Percentiles rank a stretch among this genome's conserved stretches.
Conservation (phyloP, 2,888 invertebrate species). For the Liposcelis brunnea region DNA sequence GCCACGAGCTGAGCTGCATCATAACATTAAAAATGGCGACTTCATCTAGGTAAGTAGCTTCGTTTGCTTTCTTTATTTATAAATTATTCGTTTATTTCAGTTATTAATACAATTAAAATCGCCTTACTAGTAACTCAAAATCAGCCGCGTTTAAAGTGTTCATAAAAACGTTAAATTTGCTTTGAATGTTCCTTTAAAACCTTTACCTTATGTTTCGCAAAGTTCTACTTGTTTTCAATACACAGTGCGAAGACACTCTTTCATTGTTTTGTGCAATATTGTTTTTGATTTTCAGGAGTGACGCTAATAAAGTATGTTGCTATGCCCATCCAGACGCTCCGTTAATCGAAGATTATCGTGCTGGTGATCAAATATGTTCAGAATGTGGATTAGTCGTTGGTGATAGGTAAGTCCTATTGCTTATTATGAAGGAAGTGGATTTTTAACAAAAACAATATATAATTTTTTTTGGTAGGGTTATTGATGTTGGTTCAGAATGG, state of each 20-base stretch:
- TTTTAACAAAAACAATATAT: conserved; percentile 23
- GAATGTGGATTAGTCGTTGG: conserved; percentile 99
- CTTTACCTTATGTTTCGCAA: too few species aligned
- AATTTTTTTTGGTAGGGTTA: conserved; percentile 71
- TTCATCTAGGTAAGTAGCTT: conserved; percentile 12
- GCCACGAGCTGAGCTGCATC: too few species aligned
- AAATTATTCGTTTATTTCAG: too few species aligned
- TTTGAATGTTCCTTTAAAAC: too few species aligned
- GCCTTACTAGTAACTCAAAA: too few species aligned
- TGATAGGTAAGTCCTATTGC: conserved; percentile 68
- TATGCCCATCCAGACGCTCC: conserved; percentile 90
- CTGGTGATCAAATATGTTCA: conserved; percentile 97
- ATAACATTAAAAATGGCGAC: conserved; percentile 12
- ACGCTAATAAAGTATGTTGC: conserved; percentile 68
- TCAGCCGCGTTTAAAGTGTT: too few species aligned
- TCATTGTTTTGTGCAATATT: conserved; percentile 8
- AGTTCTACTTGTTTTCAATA: background rate
- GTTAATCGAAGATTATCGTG: conserved; percentile 83
- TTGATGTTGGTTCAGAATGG: conserved; percentile 99
- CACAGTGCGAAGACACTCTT: background rate
- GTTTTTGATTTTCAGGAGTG: conserved; percentile 38
- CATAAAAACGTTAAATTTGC: too few species aligned
- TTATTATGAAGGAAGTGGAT: too few species aligned
- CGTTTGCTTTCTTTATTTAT: background rate
- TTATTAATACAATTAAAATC: too few species aligned